These are phyloP conservation scores for Aquatica leii DNA, from an alignment of 2,888 invertebrate genomes.

Conservation along the genomic window DNA sequence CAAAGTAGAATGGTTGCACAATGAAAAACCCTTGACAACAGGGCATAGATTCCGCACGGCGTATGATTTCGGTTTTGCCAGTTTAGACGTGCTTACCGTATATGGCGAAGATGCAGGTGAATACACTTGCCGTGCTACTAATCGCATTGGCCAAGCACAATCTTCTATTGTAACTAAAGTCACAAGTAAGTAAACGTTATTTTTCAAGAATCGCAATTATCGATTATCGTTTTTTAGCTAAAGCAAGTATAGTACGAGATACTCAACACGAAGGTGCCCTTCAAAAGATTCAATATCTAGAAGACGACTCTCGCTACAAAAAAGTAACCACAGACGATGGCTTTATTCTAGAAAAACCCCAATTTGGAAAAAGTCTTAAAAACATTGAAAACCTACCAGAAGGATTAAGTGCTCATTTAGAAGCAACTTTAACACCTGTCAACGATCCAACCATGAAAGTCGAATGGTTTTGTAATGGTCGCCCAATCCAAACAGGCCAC, in stretches of 20 bases:
- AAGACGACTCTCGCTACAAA: slow-evolving; percentile 82
- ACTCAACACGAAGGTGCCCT: slow-evolving; percentile 93
- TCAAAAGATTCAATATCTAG: slow-evolving; percentile 91
- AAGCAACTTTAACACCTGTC: slow-evolving; percentile 94
- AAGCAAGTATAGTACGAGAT: slow-evolving; percentile 84
- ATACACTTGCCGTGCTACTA: slow-evolving; percentile 88
- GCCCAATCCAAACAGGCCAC: slow-evolving; percentile 91
- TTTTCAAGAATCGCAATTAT: too few species aligned
- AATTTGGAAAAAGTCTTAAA: slow-evolving; percentile 88
- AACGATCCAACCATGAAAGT: slow-evolving; percentile 99
- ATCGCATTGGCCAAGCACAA: slow-evolving; percentile 82
- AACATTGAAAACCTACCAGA: slow-evolving; percentile 85
- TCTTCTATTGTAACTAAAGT: slow-evolving; percentile 84
- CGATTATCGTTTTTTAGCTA: slow-evolving; percentile 72
- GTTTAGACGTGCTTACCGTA: slow-evolving; percentile 92
- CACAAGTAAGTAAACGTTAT: slow-evolving; percentile 78
- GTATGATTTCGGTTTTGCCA: slow-evolving; percentile 96
- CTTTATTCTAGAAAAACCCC: slow-evolving; percentile 83
- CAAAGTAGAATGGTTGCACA: slow-evolving; percentile 93
- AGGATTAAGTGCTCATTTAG: slow-evolving; percentile 88
- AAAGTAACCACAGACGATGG: slow-evolving; percentile 77
- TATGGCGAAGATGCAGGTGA: slow-evolving; percentile 95
- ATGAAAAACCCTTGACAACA: slow-evolving; percentile 86
- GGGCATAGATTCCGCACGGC: slow-evolving; percentile 93
- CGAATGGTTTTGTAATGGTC: slow-evolving; percentile 97